Evolutionary conservation across 1,140 invertebrate genomes (phyloP).

Genomic region (Bombyx mandarina): DNA sequence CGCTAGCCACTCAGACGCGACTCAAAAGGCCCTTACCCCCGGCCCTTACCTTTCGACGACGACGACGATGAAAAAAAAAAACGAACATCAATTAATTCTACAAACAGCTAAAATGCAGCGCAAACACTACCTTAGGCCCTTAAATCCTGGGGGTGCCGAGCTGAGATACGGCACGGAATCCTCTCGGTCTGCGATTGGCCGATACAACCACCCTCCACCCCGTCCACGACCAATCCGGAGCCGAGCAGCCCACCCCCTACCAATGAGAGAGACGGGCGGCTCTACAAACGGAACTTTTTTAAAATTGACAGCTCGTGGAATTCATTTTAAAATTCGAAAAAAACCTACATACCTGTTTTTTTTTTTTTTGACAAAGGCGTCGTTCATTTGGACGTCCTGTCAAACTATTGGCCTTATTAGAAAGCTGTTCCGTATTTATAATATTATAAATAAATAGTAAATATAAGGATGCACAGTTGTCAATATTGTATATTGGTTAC

Average conservation of each 20-base stretch:
- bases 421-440: too few relatives aligned
- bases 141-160: constrained; percentile 7
- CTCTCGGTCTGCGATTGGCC: constrained; percentile 27
- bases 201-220: constrained; percentile 23
- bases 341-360: background rate
- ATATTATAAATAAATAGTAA: too few relatives aligned
- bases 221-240: constrained; percentile 28
- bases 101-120: constrained; percentile 51
- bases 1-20: background rate
- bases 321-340: constrained; percentile 3
- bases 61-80: constrained; percentile 21
- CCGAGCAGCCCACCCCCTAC: constrained; percentile 16
- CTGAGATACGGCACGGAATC: constrained; percentile 41
- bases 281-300: too few relatives aligned
- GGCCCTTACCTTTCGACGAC: background rate
- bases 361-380: too few relatives aligned
- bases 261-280: constrained; percentile 6
- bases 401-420: too few relatives aligned
- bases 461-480: too few relatives aligned
- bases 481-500: too few relatives aligned
- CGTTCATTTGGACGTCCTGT: too few relatives aligned
- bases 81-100: constrained; percentile 55
- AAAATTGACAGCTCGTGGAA: background rate
- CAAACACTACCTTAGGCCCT: constrained; percentile 44
- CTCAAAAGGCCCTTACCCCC: constrained; percentile 1